Conservation (phyloP, 2,797 vertebrate genomes). For the Cacajao melanocephalus region DNA sequence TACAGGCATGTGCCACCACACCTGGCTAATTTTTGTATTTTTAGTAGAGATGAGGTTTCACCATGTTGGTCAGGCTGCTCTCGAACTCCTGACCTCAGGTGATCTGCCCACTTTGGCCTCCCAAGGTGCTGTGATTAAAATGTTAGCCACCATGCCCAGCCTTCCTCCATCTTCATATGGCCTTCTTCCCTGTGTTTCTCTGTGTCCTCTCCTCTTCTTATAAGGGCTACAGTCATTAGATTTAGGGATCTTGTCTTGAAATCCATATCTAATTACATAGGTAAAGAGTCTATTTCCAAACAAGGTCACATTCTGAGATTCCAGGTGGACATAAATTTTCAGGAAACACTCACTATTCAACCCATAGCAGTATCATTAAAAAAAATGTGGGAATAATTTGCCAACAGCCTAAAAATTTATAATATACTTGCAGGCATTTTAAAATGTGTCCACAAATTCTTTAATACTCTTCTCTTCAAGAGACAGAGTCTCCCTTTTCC, state of each 20-base stretch:
- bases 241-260: not conserved
- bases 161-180: not conserved
- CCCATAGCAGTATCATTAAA: not conserved
- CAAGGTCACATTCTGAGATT: not conserved
- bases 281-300: not conserved
- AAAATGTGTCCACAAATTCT: not conserved
- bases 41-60: not conserved
- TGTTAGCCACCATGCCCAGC: not conserved
- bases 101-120: not conserved
- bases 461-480: not conserved
- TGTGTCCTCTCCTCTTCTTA: not conserved
- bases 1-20: not conserved
- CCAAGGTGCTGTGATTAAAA: not conserved
- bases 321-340: not conserved
- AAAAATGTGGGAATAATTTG: not conserved
- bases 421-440: not conserved
- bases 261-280: not conserved
- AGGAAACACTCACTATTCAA: not conserved
- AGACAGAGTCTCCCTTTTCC: not conserved
- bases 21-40: not conserved
- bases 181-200: not conserved
- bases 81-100: not conserved
- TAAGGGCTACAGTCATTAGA: not conserved
- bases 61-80: not conserved
- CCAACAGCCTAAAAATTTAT: not conserved